Conservation (phyloP, 2,113 vertebrate genomes). For the Emydura subglobosa region DNA sequence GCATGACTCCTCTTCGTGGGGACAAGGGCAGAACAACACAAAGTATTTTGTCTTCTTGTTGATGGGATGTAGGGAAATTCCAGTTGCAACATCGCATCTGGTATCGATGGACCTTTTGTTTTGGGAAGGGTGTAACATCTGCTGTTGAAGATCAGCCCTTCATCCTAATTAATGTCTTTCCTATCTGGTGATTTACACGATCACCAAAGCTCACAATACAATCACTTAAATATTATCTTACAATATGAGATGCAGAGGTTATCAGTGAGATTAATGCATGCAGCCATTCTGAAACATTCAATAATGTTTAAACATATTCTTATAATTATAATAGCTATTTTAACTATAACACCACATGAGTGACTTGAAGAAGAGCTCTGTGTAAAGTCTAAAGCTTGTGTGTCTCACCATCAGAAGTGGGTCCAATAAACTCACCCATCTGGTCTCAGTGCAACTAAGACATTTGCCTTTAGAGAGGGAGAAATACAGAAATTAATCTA, state of each 20-base stretch:
- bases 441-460: background rate
- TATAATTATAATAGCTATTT: background rate
- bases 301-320: background rate
- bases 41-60: background rate
- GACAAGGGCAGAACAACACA: background rate
- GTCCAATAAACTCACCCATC: background rate
- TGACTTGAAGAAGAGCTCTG: background rate
- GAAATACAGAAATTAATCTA: background rate
- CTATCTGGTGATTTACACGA: background rate
- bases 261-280: background rate
- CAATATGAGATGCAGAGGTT: too few relatives aligned
- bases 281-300: background rate
- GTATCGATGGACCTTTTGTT: background rate
- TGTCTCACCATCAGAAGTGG: background rate
- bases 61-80: background rate
- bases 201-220: background rate
- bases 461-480: background rate
- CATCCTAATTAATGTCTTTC: background rate
- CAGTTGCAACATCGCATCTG: background rate
- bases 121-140: background rate
- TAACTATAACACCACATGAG: background rate
- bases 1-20: background rate
- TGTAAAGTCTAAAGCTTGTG: background rate
- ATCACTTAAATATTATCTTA: background rate
- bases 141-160: background rate